These are phyloP conservation scores for Nasonia oneida DNA, from an alignment of 2,888 invertebrate species.

Conservation along the genomic window DNA sequence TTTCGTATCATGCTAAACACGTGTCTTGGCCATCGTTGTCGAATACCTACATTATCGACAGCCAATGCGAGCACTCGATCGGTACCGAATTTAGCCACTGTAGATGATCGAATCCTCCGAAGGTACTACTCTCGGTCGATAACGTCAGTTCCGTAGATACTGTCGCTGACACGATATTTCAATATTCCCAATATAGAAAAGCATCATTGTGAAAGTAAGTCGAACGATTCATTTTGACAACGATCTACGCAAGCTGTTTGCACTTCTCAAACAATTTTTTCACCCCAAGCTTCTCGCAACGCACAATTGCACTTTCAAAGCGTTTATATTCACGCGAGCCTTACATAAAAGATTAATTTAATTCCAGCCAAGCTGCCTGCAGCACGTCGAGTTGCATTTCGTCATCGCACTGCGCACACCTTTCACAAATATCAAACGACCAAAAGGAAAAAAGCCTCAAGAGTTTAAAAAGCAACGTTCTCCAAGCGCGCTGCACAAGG, in stretches of 20 bases:
- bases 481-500: background rate
- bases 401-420: background rate
- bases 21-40: too few relatives aligned
- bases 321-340: too few relatives aligned
- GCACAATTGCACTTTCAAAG: too few relatives aligned
- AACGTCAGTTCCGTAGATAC: background rate
- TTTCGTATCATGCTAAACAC: too few relatives aligned
- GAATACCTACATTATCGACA: background rate
- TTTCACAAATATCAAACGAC: background rate
- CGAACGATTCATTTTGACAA: background rate
- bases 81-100: background rate
- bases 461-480: too few relatives aligned
- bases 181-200: background rate
- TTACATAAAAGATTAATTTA: too few relatives aligned
- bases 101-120: background rate
- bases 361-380: too few relatives aligned
- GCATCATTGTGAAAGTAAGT: background rate
- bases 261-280: background rate
- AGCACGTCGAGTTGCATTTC: too few relatives aligned
- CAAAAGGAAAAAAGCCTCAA: too few relatives aligned
- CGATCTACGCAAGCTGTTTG: background rate
- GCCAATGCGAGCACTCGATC: background rate
- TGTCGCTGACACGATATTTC: background rate
- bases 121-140: background rate
- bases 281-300: too few relatives aligned